phyloP scores from a whole-genome alignment of 2,113 vertebrate genomes.

The Phyllostomus discolor region DNA sequence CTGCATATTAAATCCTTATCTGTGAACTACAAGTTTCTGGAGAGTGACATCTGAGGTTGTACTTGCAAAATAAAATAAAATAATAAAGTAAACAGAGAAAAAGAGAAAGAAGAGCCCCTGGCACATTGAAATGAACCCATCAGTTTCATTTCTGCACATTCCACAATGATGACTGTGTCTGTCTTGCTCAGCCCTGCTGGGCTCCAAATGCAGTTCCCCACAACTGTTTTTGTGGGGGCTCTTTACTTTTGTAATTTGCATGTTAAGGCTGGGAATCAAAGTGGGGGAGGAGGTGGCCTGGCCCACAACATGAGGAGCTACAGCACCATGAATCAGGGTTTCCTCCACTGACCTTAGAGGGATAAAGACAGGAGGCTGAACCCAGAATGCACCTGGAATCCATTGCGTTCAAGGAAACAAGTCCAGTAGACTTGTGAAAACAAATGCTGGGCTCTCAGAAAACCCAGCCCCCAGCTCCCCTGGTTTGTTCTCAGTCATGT shows the following conservation, averaged over 20 bases:
- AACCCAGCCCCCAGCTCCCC: neutral
- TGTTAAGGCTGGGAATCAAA: neutral
- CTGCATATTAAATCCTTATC: conserved; percentile 31
- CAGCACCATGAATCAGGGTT: neutral
- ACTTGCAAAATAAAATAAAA: conserved; percentile 40
- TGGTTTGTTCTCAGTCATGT: neutral
- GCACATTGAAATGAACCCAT: neutral
- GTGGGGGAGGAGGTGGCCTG: neutral
- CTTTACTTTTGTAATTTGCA: neutral
- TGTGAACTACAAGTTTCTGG: conserved; percentile 13
- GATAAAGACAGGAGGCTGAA: neutral
- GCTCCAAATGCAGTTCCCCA: neutral
- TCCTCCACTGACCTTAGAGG: neutral
- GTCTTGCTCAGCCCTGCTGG: neutral
- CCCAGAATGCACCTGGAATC: conserved; percentile 39
- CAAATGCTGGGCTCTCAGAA: neutral
- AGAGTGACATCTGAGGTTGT: conserved; percentile 2
- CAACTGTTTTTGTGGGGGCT: neutral
- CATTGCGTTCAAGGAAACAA: neutral
- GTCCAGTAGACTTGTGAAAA: neutral
- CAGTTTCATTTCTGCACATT: neutral
- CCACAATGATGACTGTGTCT: neutral
- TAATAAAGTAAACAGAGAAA: neutral
- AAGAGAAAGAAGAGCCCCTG: neutral
- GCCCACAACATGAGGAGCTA: neutral